phyloP scores from a whole-genome alignment of 1,140 invertebrate species.

The Pseudachorutes palmiensis region DNA sequence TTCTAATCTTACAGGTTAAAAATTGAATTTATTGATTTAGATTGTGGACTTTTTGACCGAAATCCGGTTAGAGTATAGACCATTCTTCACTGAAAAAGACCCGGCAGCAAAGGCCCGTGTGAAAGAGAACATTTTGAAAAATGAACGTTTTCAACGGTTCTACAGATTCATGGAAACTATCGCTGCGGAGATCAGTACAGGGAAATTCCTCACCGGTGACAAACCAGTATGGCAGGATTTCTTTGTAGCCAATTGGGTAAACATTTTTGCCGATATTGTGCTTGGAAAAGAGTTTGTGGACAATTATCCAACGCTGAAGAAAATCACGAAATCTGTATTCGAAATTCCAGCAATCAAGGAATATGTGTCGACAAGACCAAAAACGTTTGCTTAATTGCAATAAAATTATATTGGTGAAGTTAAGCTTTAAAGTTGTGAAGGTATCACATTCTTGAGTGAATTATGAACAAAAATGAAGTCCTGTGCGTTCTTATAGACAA shows the following conservation, averaged over 20 bases:
- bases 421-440: background rate
- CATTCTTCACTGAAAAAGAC: background rate
- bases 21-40: background rate
- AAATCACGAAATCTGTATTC: conserved; percentile 12
- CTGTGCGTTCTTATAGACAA: too few relatives aligned
- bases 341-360: conserved; percentile 35
- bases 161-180: conserved; percentile 1
- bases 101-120: background rate
- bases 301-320: conserved; percentile 19
- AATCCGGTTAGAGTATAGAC: background rate
- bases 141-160: background rate
- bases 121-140: background rate
- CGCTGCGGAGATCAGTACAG: background rate
- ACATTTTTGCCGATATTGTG: background rate
- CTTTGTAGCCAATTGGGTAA: background rate
- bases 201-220: background rate
- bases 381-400: background rate
- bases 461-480: too few relatives aligned
- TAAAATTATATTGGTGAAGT: background rate
- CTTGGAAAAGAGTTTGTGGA: conserved; percentile 1
- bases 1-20: too few relatives aligned
- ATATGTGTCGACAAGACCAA: conserved; percentile 33
- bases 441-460: background rate
- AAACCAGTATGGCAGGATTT: background rate
- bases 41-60: background rate